phyloP scores from a whole-genome alignment of 2,888 invertebrate genomes.

The Laspeyria flexula region DNA sequence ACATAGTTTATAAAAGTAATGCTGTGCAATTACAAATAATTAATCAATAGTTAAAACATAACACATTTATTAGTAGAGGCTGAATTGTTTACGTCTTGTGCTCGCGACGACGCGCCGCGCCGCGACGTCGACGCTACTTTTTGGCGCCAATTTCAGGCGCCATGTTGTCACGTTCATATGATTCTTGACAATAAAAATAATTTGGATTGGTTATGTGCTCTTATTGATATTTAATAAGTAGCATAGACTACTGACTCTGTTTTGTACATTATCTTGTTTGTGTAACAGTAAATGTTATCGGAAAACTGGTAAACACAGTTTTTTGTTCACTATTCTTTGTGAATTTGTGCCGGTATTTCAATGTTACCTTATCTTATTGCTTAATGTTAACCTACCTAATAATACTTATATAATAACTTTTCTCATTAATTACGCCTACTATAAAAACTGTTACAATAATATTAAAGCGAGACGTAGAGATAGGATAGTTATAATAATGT shows the following conservation, averaged over 20 bases:
- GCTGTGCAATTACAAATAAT: slow-evolving; percentile 36
- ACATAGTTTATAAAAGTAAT: slow-evolving; percentile 7
- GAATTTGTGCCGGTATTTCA: no score
- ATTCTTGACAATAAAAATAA: slow-evolving; percentile 76
- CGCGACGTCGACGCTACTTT: slow-evolving; percentile 59
- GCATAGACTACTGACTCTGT: neutral
- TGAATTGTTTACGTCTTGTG: slow-evolving; percentile 57
- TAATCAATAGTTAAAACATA: slow-evolving; percentile 53
- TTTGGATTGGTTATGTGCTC: slow-evolving; percentile 57
- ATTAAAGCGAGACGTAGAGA: no score
- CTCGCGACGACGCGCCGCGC: slow-evolving; percentile 46
- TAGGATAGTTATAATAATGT: no score
- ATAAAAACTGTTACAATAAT: no score
- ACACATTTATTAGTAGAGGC: slow-evolving; percentile 50
- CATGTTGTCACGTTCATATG: slow-evolving; percentile 72
- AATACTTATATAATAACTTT: no score
- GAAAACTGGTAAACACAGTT: no score
- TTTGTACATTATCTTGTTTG: neutral
- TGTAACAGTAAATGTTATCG: neutral
- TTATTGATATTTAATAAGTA: slow-evolving; percentile 53
- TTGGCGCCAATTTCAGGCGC: slow-evolving; percentile 75
- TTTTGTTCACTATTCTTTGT: no score
- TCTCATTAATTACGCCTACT: no score
- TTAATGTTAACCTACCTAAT: no score
- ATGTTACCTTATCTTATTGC: no score